Evolutionary conservation across 2,888 invertebrate species (phyloP).

Genomic region (Cheilosia variabilis): DNA sequence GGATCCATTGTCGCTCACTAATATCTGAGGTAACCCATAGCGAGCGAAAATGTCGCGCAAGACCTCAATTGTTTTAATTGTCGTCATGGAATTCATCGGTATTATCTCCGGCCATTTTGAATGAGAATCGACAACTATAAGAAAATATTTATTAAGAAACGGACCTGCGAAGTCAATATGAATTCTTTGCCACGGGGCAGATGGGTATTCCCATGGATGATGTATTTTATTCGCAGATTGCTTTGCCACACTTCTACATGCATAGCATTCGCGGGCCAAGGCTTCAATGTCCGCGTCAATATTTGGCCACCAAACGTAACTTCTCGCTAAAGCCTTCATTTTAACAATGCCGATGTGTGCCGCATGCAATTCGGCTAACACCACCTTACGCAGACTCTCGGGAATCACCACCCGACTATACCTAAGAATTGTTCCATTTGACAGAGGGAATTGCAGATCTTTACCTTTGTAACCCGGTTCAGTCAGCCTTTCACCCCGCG

Average conservation of each 20-base stretch:
- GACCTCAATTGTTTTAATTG: too few relatives aligned
- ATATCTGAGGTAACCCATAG: too few relatives aligned
- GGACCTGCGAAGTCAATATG: constrained; percentile 27
- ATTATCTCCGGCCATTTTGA: too few relatives aligned
- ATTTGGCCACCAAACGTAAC: constrained; percentile 32
- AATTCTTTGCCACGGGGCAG: constrained; percentile 22
- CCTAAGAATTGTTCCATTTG: constrained; percentile 26
- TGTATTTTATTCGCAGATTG: constrained; percentile 6
- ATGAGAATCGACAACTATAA: constrained; percentile 6
- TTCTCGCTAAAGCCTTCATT: constrained; percentile 29
- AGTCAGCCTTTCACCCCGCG: neutral
- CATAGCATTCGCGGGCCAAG: constrained; percentile 13
- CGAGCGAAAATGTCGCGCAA: neutral
- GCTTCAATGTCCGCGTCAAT: constrained; percentile 37
- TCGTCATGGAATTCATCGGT: too few relatives aligned
- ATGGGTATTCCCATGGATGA: constrained; percentile 33
- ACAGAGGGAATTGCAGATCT: constrained; percentile 19
- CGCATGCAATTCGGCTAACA: constrained; percentile 1
- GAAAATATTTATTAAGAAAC: constrained; percentile 32
- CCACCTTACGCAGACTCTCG: neutral
- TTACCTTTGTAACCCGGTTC: constrained; percentile 21
- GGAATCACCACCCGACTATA: constrained; percentile 21
- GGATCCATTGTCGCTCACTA: too few relatives aligned
- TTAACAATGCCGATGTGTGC: constrained; percentile 31
- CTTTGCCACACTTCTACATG: constrained; percentile 7